Conservation (phyloP, 2,888 invertebrate genomes). For the Ypsolopha scabrella region DNA sequence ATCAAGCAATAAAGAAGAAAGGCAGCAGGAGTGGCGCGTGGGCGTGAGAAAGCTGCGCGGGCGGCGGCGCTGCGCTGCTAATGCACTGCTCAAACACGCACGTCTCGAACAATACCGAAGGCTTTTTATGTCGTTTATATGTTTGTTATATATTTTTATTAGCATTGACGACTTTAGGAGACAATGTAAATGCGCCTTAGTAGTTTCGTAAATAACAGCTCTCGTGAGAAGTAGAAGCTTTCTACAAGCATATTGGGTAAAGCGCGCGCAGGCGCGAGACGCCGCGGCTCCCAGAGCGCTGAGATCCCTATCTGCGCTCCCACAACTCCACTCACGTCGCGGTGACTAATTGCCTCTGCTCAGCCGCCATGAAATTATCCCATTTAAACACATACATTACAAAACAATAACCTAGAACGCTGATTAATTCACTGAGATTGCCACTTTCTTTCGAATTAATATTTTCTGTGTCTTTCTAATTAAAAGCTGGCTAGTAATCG, state of each 20-base stretch:
- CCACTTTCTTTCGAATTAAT: slow-evolving; percentile 11
- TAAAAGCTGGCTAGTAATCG: no score
- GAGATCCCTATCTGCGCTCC: slow-evolving; percentile 24
- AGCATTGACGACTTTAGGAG: no score
- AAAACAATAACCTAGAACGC: slow-evolving; percentile 34
- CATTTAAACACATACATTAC: slow-evolving; percentile 39
- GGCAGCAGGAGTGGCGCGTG: slow-evolving; percentile 31
- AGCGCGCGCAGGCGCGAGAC: no score
- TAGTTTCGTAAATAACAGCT: background rate
- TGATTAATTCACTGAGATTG: slow-evolving; percentile 23
- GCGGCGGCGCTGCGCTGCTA: slow-evolving; percentile 36
- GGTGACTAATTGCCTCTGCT: slow-evolving; percentile 48
- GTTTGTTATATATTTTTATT: no score
- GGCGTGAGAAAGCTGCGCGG: slow-evolving; percentile 56
- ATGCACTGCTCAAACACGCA: slow-evolving; percentile 50
- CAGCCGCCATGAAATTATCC: slow-evolving; percentile 54
- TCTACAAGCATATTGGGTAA: background rate
- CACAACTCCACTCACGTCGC: slow-evolving; percentile 39
- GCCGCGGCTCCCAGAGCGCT: background rate
- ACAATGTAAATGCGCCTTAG: no score
- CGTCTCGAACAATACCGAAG: slow-evolving; percentile 4
- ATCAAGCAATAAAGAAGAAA: slow-evolving; percentile 42
- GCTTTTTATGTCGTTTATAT: background rate
- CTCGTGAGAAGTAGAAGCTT: background rate
- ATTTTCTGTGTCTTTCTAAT: background rate